phyloP scores from a whole-genome alignment of 2,113 vertebrate genomes.

The Xiphophorus couchianus region DNA sequence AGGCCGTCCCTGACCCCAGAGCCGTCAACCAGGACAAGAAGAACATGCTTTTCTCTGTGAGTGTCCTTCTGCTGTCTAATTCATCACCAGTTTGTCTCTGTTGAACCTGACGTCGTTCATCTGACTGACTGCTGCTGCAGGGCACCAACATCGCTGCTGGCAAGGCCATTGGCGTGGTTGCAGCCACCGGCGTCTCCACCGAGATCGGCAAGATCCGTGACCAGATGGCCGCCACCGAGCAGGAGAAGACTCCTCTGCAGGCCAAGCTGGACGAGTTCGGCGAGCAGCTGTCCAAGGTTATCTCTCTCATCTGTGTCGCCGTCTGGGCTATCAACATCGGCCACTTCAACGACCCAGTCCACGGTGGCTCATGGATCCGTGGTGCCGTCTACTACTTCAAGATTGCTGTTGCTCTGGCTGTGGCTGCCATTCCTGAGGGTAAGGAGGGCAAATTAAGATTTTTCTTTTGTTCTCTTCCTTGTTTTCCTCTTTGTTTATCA shows the following conservation, averaged over 20 bases:
- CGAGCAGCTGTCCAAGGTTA: slow-evolving; percentile 95
- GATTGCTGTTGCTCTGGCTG: slow-evolving; percentile 92
- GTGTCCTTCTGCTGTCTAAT: slow-evolving; percentile 51
- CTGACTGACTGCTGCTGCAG: slow-evolving; percentile 69
- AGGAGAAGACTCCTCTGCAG: slow-evolving; percentile 92
- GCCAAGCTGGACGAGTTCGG: slow-evolving; percentile 94
- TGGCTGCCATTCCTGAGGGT: slow-evolving; percentile 95
- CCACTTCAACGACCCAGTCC: slow-evolving; percentile 93
- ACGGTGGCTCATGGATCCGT: slow-evolving; percentile 93
- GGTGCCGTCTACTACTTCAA: slow-evolving; percentile 96
- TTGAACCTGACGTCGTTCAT: not conserved
- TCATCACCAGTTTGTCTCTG: not conserved
- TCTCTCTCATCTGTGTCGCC: slow-evolving; percentile 93
- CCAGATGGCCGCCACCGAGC: slow-evolving; percentile 94
- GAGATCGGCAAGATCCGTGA: slow-evolving; percentile 96
- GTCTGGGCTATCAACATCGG: slow-evolving; percentile 97
- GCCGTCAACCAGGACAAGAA: slow-evolving; percentile 99
- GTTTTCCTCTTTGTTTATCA: too few species aligned
- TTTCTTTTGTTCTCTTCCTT: not conserved
- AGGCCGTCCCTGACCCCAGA: slow-evolving; percentile 88
- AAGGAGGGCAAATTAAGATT: slow-evolving; percentile 6
- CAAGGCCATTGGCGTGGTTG: slow-evolving; percentile 86
- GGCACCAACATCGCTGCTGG: slow-evolving; percentile 92
- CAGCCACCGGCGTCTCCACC: slow-evolving; percentile 86
- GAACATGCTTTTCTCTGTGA: slow-evolving; percentile 98